These are phyloP conservation scores for Microtus oregoni DNA, from an alignment of 2,113 vertebrate species.

Conservation along the genomic window DNA sequence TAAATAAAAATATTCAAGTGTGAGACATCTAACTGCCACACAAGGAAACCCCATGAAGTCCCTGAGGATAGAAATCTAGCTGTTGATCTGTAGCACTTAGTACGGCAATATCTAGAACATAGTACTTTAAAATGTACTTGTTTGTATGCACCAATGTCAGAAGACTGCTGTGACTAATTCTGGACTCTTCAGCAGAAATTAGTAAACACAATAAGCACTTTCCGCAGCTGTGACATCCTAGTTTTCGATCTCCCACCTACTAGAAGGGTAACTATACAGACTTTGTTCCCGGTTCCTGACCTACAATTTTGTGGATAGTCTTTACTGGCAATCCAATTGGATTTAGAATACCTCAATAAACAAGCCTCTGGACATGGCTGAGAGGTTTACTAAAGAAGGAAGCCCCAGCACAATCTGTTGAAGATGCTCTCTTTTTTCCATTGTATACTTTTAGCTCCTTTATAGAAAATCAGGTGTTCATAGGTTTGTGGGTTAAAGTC, in stretches of 20 bases:
- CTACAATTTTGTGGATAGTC: not conserved
- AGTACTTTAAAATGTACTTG: constrained; percentile 1
- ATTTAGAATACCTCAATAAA: not conserved
- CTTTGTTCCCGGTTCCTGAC: not conserved
- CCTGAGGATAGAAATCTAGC: constrained; percentile 10
- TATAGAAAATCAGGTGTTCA: too few relatives aligned
- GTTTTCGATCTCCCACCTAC: not conserved
- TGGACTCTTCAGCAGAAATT: constrained; percentile 28
- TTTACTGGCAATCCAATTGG: not conserved
- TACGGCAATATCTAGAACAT: not conserved
- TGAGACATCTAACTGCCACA: not conserved
- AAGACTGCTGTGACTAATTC: not conserved
- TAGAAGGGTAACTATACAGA: not conserved
- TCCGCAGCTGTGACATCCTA: not conserved
- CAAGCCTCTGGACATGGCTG: not conserved
- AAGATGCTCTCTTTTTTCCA: too few relatives aligned
- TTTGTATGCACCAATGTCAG: constrained; percentile 10
- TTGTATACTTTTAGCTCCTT: too few relatives aligned
- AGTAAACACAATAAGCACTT: constrained; percentile 39
- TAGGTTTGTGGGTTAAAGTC: too few relatives aligned
- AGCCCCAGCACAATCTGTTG: too few relatives aligned
- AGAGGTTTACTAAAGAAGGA: too few relatives aligned
- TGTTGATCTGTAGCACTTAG: not conserved
- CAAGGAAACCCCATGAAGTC: constrained; percentile 1
- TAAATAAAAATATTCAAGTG: not conserved